Conservation (phyloP, 2,888 invertebrate genomes). For the Camponotus fellah region DNA sequence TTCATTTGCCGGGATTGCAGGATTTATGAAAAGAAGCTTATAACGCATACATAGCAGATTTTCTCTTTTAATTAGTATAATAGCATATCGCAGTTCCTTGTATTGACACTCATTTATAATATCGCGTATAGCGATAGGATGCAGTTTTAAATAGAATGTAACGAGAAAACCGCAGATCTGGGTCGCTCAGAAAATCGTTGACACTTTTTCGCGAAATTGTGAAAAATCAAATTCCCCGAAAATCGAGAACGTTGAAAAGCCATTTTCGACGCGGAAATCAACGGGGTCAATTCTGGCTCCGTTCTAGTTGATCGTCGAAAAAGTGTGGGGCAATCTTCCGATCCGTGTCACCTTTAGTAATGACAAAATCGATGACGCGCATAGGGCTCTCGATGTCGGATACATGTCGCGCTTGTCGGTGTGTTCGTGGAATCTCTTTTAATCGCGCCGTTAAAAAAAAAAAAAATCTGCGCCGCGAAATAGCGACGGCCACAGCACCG, state of each 20-base stretch:
- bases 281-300: slow-evolving; percentile 21
- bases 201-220: slow-evolving; percentile 44
- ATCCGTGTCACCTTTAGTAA: slow-evolving; percentile 33
- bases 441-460: slow-evolving; percentile 13
- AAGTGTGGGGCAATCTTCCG: slow-evolving; percentile 13
- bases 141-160: slow-evolving; percentile 48
- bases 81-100: not conserved
- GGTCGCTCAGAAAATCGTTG: slow-evolving; percentile 43
- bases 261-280: slow-evolving; percentile 42
- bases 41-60: not conserved
- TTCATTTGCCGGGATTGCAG: not conserved
- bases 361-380: slow-evolving; percentile 49
- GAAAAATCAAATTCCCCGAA: slow-evolving; percentile 47
- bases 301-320: slow-evolving; percentile 27
- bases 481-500: not conserved
- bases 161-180: slow-evolving; percentile 45
- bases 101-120: slow-evolving; percentile 13
- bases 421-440: slow-evolving; percentile 14
- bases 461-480: slow-evolving; percentile 20
- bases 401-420: not conserved
- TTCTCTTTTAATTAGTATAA: slow-evolving; percentile 35
- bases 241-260: slow-evolving; percentile 49
- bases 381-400: not conserved
- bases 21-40: slow-evolving; percentile 22
- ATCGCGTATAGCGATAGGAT: slow-evolving; percentile 34